Evolutionary conservation across 2,888 invertebrate genomes (phyloP).

Genomic region (Plemyria rubiginata): DNA sequence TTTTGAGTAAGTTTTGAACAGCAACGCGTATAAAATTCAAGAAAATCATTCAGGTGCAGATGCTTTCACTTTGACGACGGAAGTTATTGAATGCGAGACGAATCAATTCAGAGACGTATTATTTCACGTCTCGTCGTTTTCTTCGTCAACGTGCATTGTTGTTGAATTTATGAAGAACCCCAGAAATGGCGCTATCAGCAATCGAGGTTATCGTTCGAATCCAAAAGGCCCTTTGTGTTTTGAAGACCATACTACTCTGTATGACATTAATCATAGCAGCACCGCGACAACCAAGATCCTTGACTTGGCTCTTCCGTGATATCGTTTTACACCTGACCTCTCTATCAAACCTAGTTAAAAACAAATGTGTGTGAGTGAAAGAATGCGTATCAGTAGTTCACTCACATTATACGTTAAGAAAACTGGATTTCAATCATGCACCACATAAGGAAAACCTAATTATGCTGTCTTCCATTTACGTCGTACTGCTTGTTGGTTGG

Average conservation of each 20-base stretch:
- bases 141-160: conserved; percentile 33
- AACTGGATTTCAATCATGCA: conserved; percentile 51
- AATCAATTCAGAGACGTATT: conserved; percentile 54
- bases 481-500: conserved; percentile 44
- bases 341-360: conserved; percentile 44
- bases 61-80: conserved; percentile 49
- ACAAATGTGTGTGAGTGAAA: conserved; percentile 43
- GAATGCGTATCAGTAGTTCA: conserved; percentile 47
- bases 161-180: conserved; percentile 15
- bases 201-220: conserved; percentile 17
- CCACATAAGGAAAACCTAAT: conserved; percentile 63
- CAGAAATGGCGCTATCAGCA: conserved; percentile 14
- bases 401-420: conserved; percentile 40
- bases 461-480: conserved; percentile 51
- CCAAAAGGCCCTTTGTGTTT: conserved; percentile 29
- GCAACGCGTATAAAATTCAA: conserved; percentile 31
- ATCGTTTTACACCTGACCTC: conserved; percentile 40
- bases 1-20: conserved; percentile 29
- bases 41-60: conserved; percentile 42
- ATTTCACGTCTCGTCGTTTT: conserved; percentile 57
- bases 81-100: conserved; percentile 48
- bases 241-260: conserved; percentile 43
- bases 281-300: conserved; percentile 50
- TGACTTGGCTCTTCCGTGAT: conserved; percentile 57
- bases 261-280: conserved; percentile 54